Conservation (phyloP, 2,113 vertebrate species). For the Urocitellus parryii region DNA sequence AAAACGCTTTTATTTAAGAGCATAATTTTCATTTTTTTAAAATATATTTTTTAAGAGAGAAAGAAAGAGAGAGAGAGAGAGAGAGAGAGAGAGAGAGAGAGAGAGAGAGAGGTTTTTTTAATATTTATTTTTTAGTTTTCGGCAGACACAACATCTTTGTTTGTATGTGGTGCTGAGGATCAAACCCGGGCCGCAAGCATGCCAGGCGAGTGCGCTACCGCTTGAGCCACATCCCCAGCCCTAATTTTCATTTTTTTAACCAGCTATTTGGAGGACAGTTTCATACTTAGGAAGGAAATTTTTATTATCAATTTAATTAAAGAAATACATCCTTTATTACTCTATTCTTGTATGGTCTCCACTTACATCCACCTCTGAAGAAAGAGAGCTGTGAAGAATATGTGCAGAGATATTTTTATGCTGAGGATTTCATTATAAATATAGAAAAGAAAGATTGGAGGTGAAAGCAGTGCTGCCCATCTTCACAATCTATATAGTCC, state of each 20-base stretch:
- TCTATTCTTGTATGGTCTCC: not conserved
- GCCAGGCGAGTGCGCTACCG: too few relatives aligned
- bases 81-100: too few relatives aligned
- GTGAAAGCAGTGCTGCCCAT: not conserved
- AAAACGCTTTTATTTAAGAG: not conserved
- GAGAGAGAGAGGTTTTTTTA: too few relatives aligned
- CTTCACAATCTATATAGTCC: not conserved
- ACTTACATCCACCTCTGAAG: not conserved
- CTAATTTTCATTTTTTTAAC: not conserved
- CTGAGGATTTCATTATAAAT: not conserved
- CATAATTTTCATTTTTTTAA: not conserved
- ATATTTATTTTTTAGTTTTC: too few relatives aligned
- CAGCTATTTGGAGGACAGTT: not conserved
- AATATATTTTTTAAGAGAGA: too few relatives aligned
- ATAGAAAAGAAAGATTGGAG: not conserved
- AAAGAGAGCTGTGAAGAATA: not conserved
- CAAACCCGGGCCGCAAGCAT: too few relatives aligned
- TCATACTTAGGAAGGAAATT: conserved; percentile 6
- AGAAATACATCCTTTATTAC: not conserved
- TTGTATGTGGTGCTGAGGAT: too few relatives aligned
- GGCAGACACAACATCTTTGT: too few relatives aligned
- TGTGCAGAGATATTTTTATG: not conserved
- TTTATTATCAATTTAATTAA: conserved; percentile 39
- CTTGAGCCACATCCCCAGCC: too few relatives aligned
- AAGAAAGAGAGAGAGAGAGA: too few relatives aligned